These are phyloP conservation scores for Epinephelus lanceolatus DNA, from an alignment of 2,113 vertebrate species.

Conservation along the genomic window DNA sequence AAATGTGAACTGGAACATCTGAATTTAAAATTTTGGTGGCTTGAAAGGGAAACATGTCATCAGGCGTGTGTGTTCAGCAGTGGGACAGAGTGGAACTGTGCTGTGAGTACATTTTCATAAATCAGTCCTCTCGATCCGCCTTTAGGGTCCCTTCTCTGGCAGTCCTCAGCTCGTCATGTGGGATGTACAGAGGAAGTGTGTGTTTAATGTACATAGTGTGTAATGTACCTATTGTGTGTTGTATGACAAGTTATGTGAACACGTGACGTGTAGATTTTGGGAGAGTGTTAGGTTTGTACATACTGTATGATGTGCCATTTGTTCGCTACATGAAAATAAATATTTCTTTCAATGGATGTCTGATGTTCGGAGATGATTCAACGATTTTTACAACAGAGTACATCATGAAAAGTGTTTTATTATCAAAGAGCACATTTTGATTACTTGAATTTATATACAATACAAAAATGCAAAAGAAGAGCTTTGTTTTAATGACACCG, in stretches of 20 bases:
- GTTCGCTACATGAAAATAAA: slow-evolving; percentile 76
- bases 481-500: not conserved
- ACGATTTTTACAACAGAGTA: not conserved
- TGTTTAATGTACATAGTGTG: slow-evolving; percentile 69
- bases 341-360: slow-evolving; percentile 48
- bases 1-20: slow-evolving; percentile 50
- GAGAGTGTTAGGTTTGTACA: slow-evolving; percentile 62
- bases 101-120: not conserved
- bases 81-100: slow-evolving; percentile 8
- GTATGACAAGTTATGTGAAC: slow-evolving; percentile 57
- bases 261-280: slow-evolving; percentile 53
- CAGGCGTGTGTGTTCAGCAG: slow-evolving; percentile 13
- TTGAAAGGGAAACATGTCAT: not conserved
- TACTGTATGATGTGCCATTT: slow-evolving; percentile 64
- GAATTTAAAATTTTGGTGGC: not conserved
- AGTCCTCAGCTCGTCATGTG: slow-evolving; percentile 16
- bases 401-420: slow-evolving; percentile 68
- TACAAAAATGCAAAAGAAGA: slow-evolving; percentile 66
- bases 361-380: slow-evolving; percentile 10
- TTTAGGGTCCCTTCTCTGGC: not conserved
- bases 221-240: slow-evolving; percentile 49
- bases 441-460: slow-evolving; percentile 72
- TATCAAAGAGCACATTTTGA: slow-evolving; percentile 69
- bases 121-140: not conserved
- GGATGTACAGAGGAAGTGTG: slow-evolving; percentile 37